phyloP scores from a whole-genome alignment of 53 echinoderm and acorn worm genomes.

The Zoroaster sp. region DNA sequence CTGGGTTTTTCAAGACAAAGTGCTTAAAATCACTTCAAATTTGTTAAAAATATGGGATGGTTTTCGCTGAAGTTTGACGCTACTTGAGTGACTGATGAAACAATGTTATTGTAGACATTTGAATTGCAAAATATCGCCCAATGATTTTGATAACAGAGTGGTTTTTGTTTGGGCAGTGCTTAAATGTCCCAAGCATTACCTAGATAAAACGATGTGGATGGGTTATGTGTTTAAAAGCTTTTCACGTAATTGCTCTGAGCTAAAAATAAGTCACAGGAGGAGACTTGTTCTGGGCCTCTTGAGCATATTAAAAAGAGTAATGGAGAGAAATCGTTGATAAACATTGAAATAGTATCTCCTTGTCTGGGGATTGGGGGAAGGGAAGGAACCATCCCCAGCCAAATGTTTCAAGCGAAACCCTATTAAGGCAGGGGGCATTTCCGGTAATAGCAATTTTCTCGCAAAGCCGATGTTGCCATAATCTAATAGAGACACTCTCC shows the following conservation, averaged over 20 bases:
- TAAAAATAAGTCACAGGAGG: neutral
- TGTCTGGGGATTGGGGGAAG: neutral
- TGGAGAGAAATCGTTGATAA: neutral
- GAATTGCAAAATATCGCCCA: neutral
- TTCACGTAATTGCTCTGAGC: conserved; percentile 27
- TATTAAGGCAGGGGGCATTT: conserved; percentile 19
- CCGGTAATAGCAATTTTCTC: conserved; percentile 43
- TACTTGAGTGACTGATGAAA: conserved; percentile 8
- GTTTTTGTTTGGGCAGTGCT: conserved; percentile 28
- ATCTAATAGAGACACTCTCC: conserved; percentile 8
- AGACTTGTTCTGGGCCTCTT: neutral
- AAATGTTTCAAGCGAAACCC: conserved; percentile 32
- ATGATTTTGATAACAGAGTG: conserved; percentile 46
- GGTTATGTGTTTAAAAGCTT: conserved; percentile 27
- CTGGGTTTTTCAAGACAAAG: neutral
- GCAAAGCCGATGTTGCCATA: conserved; percentile 36
- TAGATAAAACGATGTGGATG: neutral
- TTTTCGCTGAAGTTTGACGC: neutral
- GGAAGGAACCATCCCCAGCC: neutral
- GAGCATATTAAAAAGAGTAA: conserved; percentile 4
- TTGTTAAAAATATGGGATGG: neutral
- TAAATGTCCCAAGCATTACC: neutral
- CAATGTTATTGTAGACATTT: conserved; percentile 20
- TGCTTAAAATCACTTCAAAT: neutral
- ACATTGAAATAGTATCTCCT: conserved; percentile 3